Percentiles rank a stretch among this genome's conserved stretches.
Evolutionary conservation across 2,797 vertebrate species (phyloP).

Genomic region (Xyrichtys novacula): DNA sequence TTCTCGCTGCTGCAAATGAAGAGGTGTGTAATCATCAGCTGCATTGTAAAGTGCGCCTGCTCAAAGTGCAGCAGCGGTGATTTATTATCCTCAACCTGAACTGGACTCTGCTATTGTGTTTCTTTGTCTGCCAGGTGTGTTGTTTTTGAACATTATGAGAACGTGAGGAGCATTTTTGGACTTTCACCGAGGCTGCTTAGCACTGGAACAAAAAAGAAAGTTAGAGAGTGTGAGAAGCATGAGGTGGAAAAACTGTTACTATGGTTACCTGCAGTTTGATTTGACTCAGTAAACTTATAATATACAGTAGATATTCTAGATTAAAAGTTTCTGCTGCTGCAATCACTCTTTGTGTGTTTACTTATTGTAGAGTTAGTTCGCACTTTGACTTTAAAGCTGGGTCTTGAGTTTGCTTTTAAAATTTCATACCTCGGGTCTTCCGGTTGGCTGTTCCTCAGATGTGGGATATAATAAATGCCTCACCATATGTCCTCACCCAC

Average conservation of each 20-base stretch:
- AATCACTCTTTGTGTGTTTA: too few species aligned
- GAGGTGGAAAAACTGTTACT: background rate
- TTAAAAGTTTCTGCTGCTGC: too few species aligned
- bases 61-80: background rate
- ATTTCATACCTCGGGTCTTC: too few species aligned
- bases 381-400: too few species aligned
- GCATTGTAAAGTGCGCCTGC: background rate
- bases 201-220: background rate
- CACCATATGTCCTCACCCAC: too few species aligned
- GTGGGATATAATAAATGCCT: too few species aligned
- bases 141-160: background rate
- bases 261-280: background rate
- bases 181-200: background rate
- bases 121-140: background rate
- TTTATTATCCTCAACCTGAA: slow-evolving; percentile 5
- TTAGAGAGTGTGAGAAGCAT: background rate
- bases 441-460: too few species aligned
- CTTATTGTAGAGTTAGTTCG: too few species aligned
- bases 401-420: too few species aligned
- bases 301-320: too few species aligned
- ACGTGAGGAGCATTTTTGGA: background rate
- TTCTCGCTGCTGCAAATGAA: slow-evolving; percentile 7
- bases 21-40: background rate
- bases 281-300: too few species aligned
- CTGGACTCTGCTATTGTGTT: background rate